Conservation (phyloP, 2,888 invertebrate species). For the Dasypogon diadema region DNA sequence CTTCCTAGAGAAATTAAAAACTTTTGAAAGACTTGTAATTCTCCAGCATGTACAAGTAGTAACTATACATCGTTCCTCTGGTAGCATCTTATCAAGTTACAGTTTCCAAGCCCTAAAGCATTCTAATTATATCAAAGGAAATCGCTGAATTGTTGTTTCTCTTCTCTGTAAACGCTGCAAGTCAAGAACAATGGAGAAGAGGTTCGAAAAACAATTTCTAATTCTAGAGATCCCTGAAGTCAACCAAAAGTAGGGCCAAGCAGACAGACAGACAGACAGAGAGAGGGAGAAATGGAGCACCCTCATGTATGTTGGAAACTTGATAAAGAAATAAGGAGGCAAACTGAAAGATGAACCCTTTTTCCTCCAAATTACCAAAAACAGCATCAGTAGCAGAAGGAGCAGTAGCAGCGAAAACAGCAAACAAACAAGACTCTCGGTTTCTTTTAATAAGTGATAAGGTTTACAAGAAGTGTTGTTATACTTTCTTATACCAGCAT, state of each 20-base stretch:
- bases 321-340: not conserved
- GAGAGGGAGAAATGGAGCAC: too few species aligned
- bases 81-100: constrained; percentile 34
- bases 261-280: not conserved
- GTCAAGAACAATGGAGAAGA: not conserved
- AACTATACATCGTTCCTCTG: not conserved
- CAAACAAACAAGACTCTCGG: too few species aligned
- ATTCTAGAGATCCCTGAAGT: constrained; percentile 1
- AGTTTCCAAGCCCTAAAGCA: constrained; percentile 14
- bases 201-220: constrained; percentile 37
- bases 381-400: too few species aligned
- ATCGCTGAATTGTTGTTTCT: constrained; percentile 18
- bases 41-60: too few species aligned
- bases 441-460: too few species aligned
- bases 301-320: not conserved
- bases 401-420: too few species aligned
- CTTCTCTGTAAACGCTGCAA: constrained; percentile 4
- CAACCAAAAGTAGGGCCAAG: too few species aligned
- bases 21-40: too few species aligned
- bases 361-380: too few species aligned
- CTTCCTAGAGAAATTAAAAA: too few species aligned
- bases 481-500: too few species aligned
- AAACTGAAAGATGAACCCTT: constrained; percentile 17
- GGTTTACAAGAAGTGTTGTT: too few species aligned
- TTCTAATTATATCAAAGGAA: constrained; percentile 41